Conservation (phyloP, 2,888 invertebrate genomes). For the Sphinx pinastri region DNA sequence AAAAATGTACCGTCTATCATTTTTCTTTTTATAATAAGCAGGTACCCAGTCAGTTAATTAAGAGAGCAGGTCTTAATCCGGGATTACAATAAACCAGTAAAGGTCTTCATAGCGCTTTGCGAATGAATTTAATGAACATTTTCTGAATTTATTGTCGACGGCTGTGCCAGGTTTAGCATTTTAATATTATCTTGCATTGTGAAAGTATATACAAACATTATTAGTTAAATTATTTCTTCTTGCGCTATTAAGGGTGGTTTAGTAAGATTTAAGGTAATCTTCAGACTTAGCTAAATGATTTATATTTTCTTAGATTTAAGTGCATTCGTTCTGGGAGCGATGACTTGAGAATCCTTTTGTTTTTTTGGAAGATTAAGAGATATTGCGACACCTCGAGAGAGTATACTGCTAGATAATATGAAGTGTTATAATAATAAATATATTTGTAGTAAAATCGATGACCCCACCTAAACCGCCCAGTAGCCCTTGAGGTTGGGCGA, state of each 20-base stretch:
- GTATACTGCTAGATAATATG: too few species aligned
- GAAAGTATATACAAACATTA: conserved; percentile 20
- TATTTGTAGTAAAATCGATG: too few species aligned
- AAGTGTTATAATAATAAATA: too few species aligned
- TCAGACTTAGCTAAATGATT: not conserved
- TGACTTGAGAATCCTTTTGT: not conserved
- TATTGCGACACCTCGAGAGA: too few species aligned
- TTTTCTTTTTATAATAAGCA: conserved; percentile 27
- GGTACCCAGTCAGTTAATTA: conserved; percentile 41
- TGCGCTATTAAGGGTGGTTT: not conserved
- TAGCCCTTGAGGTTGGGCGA: too few species aligned
- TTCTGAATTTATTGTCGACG: conserved; percentile 46
- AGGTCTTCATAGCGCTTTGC: conserved; percentile 47
- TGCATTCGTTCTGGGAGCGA: not conserved
- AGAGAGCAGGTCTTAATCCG: conserved; percentile 50
- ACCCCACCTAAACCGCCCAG: too few species aligned
- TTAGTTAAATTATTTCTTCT: not conserved
- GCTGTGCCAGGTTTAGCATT: conserved; percentile 26
- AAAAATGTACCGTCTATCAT: conserved; percentile 8
- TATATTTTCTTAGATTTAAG: conserved; percentile 10
- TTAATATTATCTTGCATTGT: conserved; percentile 27
- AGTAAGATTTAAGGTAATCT: not conserved
- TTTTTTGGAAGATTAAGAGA: too few species aligned
- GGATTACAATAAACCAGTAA: conserved; percentile 55
- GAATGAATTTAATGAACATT: conserved; percentile 55